Evolutionary conservation across 2,888 invertebrate species (phyloP).

Genomic region (Ornithoptera priamus): DNA sequence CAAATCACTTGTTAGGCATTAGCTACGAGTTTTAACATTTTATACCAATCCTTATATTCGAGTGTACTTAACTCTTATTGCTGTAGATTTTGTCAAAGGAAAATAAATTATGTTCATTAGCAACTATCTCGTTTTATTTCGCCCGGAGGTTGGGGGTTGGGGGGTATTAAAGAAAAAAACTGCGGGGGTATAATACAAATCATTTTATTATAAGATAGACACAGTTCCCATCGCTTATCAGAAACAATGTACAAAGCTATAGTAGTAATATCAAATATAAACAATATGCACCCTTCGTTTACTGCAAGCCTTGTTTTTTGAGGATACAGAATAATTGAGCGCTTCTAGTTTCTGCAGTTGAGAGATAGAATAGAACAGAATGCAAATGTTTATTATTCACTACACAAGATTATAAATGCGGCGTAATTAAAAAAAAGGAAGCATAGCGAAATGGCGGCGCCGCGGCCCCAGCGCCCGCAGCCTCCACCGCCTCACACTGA

Average conservation of each 20-base stretch:
- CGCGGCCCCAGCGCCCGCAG: constrained; percentile 28
- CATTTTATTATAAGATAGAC: constrained; percentile 85
- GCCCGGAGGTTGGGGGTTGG: constrained; percentile 23
- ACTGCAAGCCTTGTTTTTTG: constrained; percentile 75
- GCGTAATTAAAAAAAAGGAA: constrained; percentile 67
- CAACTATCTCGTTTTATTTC: constrained; percentile 44
- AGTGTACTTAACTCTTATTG: constrained; percentile 78
- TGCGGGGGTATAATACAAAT: constrained; percentile 82
- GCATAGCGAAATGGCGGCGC: constrained; percentile 65
- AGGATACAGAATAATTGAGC: constrained; percentile 79
- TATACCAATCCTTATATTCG: constrained; percentile 79
- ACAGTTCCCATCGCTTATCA: constrained; percentile 86
- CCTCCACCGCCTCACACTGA: constrained; percentile 45
- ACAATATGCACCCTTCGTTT: constrained; percentile 81
- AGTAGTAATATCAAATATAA: constrained; percentile 82
- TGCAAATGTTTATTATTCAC: constrained; percentile 75
- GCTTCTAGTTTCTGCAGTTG: constrained; percentile 77
- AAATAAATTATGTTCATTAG: constrained; percentile 79
- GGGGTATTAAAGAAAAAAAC: constrained; percentile 47
- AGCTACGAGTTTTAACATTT: constrained; percentile 75
- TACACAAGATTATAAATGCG: constrained; percentile 75
- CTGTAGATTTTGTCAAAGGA: constrained; percentile 77
- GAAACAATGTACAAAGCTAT: constrained; percentile 86
- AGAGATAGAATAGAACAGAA: constrained; percentile 72
- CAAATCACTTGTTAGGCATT: constrained; percentile 71